Percentiles rank a stretch among this genome's conserved stretches.
These are phyloP conservation scores for Labeo calbasu DNA, from an alignment of 2,797 vertebrate species.

Conservation along the genomic window DNA sequence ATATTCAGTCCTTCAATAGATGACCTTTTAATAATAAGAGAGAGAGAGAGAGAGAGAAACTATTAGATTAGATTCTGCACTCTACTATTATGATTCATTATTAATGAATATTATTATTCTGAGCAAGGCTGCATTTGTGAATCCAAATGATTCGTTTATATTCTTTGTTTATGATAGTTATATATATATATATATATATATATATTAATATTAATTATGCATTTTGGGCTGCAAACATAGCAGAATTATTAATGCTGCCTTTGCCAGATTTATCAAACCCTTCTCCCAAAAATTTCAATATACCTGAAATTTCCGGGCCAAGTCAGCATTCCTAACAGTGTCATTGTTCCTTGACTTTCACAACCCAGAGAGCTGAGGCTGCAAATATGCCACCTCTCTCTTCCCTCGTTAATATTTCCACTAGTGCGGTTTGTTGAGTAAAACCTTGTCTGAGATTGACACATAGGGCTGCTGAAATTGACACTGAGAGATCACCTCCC, in stretches of 20 bases:
- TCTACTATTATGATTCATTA: constrained; percentile 6
- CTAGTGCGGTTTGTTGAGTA: constrained; percentile 64
- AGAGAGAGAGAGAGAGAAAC: not conserved
- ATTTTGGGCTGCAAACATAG: constrained; percentile 65
- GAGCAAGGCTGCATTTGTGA: constrained; percentile 6
- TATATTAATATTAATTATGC: constrained; percentile 70
- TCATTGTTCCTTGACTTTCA: constrained; percentile 59
- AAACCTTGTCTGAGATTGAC: constrained; percentile 71
- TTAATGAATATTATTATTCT: constrained; percentile 1
- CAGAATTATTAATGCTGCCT: constrained; percentile 64
- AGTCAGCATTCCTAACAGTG: constrained; percentile 44
- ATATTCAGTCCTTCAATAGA: constrained; percentile 36
- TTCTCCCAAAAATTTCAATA: constrained; percentile 62
- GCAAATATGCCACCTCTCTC: constrained; percentile 55
- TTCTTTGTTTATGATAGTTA: constrained; percentile 62
- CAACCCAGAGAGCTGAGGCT: constrained; percentile 54
- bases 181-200: constrained; percentile 66
- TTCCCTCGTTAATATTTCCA: constrained; percentile 68
- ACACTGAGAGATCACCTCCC: constrained; percentile 62
- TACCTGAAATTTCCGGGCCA: constrained; percentile 33
- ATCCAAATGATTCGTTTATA: constrained; percentile 41
- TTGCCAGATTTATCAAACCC: constrained; percentile 70
- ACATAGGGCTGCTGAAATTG: constrained; percentile 63
- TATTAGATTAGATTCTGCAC: not conserved
- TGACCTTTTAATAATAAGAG: constrained; percentile 48